Conservation (phyloP, 1,140 invertebrate genomes). For the Drosophila ironensis region DNA sequence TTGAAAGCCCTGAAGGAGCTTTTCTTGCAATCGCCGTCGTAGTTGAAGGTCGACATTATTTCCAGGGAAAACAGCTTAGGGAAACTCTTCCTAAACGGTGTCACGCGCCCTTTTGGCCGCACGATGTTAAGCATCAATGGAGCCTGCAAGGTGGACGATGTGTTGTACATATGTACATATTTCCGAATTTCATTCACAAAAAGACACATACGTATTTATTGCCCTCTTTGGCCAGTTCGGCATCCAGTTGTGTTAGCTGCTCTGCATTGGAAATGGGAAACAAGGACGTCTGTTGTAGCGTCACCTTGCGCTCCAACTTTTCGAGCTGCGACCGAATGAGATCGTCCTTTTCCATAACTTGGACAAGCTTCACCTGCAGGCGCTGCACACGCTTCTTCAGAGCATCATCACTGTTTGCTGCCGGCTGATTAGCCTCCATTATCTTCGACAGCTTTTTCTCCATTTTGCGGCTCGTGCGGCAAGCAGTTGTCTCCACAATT, state of each 20-base stretch:
- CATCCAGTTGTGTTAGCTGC: conserved; percentile 10
- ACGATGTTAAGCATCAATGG: conserved; percentile 4
- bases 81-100: conserved; percentile 18
- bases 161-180: neutral
- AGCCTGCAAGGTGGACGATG: neutral
- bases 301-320: too few relatives aligned
- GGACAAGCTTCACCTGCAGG: too few relatives aligned
- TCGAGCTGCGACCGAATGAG: too few relatives aligned
- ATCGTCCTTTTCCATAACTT: too few relatives aligned
- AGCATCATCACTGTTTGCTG: too few relatives aligned
- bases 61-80: conserved; percentile 9
- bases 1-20: conserved; percentile 26
- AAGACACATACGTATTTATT: conserved; percentile 26
- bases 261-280: conserved; percentile 34
- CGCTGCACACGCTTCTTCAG: too few relatives aligned
- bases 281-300: too few relatives aligned
- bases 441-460: too few relatives aligned
- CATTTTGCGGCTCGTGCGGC: too few relatives aligned
- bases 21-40: conserved; percentile 13
- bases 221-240: conserved; percentile 5
- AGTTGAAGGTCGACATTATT: conserved; percentile 17
- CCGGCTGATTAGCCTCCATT: too few relatives aligned
- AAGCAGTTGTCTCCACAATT: too few relatives aligned
- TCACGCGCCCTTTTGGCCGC: conserved; percentile 7
- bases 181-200: too few relatives aligned